These are phyloP conservation scores for Epirrhoe tristata DNA, from an alignment of 2,888 invertebrate genomes.

Conservation along the genomic window DNA sequence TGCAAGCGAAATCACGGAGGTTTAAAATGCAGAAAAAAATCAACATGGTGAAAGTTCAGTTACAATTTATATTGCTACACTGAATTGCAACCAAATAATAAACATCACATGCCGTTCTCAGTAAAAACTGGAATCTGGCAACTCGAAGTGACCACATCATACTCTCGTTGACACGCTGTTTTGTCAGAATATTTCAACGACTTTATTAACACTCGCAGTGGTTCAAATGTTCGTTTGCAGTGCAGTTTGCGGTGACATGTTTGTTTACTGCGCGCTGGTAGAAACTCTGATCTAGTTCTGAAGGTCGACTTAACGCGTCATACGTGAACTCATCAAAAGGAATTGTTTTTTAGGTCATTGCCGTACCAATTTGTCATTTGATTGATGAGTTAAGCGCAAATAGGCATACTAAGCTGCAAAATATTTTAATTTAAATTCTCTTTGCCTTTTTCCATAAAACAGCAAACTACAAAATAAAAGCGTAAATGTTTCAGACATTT, in stretches of 20 bases:
- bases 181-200: conserved; percentile 62
- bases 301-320: neutral
- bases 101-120: neutral
- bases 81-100: conserved; percentile 1
- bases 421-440: neutral
- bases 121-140: conserved; percentile 31
- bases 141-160: conserved; percentile 36
- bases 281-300: conserved; percentile 29
- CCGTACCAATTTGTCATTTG: conserved; percentile 8
- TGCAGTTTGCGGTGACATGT: conserved; percentile 37
- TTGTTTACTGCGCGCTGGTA: conserved; percentile 34
- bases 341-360: conserved; percentile 15
- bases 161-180: conserved; percentile 54
- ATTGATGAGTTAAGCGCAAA: conserved; percentile 5
- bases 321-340: conserved; percentile 23
- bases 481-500: conserved; percentile 41
- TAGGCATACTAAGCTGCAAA: neutral
- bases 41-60: neutral
- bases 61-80: neutral
- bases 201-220: conserved; percentile 57
- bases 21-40: neutral
- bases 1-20: too few relatives aligned
- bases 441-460: neutral
- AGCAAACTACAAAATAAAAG: conserved; percentile 9
- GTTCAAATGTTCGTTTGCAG: conserved; percentile 38